phyloP scores from a whole-genome alignment of 2,888 invertebrate species.

The Phasia obesa region DNA sequence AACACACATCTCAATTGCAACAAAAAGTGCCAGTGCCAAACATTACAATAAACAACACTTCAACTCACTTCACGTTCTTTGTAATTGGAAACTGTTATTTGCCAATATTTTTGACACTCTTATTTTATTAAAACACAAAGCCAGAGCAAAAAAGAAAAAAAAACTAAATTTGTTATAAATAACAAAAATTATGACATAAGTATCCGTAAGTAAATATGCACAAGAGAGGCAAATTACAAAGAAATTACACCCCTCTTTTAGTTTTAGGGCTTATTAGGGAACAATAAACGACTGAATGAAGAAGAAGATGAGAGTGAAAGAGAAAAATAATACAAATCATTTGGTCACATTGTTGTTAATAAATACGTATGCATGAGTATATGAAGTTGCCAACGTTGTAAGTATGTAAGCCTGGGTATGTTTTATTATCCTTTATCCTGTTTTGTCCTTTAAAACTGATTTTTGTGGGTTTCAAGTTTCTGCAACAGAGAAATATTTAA shows the following conservation, averaged over 20 bases:
- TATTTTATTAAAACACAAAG: conserved; percentile 14
- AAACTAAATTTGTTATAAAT: conserved; percentile 34
- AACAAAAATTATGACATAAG: conserved; percentile 48
- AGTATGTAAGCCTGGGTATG: background rate
- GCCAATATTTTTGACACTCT: conserved; percentile 64
- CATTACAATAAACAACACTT: conserved; percentile 34
- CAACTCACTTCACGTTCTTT: conserved; percentile 40
- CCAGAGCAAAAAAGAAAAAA: background rate
- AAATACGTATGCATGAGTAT: too few relatives aligned
- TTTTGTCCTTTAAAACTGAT: conserved; percentile 2
- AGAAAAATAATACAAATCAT: background rate
- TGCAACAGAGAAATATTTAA: background rate
- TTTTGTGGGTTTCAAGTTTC: conserved; percentile 57
- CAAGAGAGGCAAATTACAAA: conserved; percentile 45
- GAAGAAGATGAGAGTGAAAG: background rate
- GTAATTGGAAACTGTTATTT: conserved; percentile 70
- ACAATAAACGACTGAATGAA: background rate
- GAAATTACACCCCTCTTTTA: conserved; percentile 43
- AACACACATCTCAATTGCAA: conserved; percentile 53
- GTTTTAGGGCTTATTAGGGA: conserved; percentile 21
- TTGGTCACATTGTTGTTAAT: conserved; percentile 57
- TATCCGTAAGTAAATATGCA: conserved; percentile 29
- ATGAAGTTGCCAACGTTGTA: too few relatives aligned
- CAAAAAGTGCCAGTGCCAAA: conserved; percentile 48
- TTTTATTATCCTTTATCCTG: background rate